A percentile compares a stretch with the other conserved stretches of the same genome.
These are phyloP conservation scores for Emesis furor DNA, from an alignment of 2,888 invertebrate genomes.

Conservation along the genomic window DNA sequence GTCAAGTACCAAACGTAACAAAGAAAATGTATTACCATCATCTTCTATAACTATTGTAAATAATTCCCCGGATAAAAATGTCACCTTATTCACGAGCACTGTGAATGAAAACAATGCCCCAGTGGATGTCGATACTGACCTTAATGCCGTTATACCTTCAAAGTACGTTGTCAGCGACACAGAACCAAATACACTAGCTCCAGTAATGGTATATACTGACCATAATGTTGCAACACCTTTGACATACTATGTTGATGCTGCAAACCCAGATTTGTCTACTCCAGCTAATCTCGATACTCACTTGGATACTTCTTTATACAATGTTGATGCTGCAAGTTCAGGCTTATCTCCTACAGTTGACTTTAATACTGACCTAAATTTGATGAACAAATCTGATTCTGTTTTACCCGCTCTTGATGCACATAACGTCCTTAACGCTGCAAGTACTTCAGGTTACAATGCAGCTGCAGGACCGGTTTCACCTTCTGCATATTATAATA, in stretches of 20 bases:
- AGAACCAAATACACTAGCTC: too few species aligned
- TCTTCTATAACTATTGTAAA: conserved; percentile 1
- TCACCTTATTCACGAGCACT: background rate
- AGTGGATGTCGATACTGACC: conserved; percentile 7
- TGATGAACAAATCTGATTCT: conserved; percentile 26
- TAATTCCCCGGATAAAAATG: conserved; percentile 4
- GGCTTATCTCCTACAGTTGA: conserved; percentile 30
- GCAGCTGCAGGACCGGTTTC: background rate
- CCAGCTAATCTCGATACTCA: conserved; percentile 32
- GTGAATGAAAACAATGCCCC: conserved; percentile 7
- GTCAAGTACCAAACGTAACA: conserved; percentile 33
- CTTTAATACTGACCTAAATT: conserved; percentile 29
- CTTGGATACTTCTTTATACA: conserved; percentile 29
- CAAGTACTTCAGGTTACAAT: conserved; percentile 7
- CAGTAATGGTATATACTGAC: background rate
- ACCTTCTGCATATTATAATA: conserved; percentile 30
- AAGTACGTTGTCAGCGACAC: background rate
- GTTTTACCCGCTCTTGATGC: conserved; percentile 7
- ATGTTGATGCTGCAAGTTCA: conserved; percentile 30
- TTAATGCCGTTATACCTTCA: conserved; percentile 4
- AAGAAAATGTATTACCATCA: conserved; percentile 7
- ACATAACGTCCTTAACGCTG: conserved; percentile 4
- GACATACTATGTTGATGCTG: conserved; percentile 29
- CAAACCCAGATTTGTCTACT: conserved; percentile 29
- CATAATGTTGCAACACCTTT: conserved; percentile 26